Base-by-base conservation (phyloP, 2,888 invertebrate species). In the Actias luna region DNA sequence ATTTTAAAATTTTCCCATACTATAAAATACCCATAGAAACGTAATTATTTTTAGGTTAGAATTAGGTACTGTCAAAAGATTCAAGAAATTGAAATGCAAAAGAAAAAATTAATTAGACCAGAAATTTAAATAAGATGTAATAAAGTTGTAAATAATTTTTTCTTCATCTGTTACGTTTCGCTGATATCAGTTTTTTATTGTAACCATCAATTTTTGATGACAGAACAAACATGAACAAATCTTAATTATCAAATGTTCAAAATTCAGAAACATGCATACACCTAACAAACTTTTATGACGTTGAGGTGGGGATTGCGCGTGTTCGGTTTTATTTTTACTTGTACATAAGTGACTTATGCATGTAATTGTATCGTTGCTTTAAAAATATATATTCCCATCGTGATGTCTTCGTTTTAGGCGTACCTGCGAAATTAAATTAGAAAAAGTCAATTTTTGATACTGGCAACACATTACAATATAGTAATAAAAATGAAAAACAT, bases 351-450 rank as follows among this genome's bases (percentile, higher is more conserved):
- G 29, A 29, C 55, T 55, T 55, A 29, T 55, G 55, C 5, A 55
- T 16, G 55, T 55, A 55, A n/a, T 55, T 74, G 75, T 76, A 76
- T 84, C 76, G 76, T 77, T 80, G 78, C 80, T 83, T 83, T 78
- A 83, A 79, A 81, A 79, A 78, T 72, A 25, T 31, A 50, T 31
- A 31, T 29, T 55, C 36, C 22, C 50, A 25, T 36, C 25, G 63
- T 63, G 61, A 73, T 78, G 78, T 80, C 75, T 78, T 82, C 80
- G 74, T 76, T 80, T 87, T 90, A 92, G 72, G 87, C 91, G 82
- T 89, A 91, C 84, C 91, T 92, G 89, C 59, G 85, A 87, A 65
- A 65, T 33, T 61, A 60, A 74, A 70, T 65, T 65, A 61, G 58
- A 50, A 36, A n/a, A 39, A 55, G 65, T 74, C 18, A 69, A 65